Percentiles rank a stretch among this genome's conserved stretches.
These are phyloP conservation scores for Diachrysia chrysitis DNA, from an alignment of 2,888 invertebrate species.

Conservation along the genomic window DNA sequence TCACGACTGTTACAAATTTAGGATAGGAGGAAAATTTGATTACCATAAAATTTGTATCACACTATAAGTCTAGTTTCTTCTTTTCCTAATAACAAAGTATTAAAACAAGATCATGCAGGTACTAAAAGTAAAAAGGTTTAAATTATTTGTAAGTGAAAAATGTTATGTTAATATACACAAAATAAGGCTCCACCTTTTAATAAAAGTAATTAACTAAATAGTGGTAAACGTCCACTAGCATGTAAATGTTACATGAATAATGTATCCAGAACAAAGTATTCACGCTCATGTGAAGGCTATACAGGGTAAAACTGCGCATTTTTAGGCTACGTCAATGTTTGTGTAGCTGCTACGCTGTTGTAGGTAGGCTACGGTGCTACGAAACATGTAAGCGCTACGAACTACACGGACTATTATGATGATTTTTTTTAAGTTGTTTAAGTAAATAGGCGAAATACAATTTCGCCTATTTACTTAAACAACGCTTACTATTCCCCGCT, in stretches of 20 bases:
- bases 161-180: not conserved
- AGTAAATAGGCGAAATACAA: too few species aligned
- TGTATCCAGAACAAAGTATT: constrained; percentile 58
- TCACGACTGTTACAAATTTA: too few species aligned
- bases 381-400: constrained; percentile 21
- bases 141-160: too few species aligned
- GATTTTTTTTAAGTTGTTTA: too few species aligned
- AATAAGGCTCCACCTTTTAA: constrained; percentile 27
- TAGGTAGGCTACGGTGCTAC: constrained; percentile 36
- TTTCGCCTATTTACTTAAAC: too few species aligned
- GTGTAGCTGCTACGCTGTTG: constrained; percentile 43
- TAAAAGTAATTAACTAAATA: constrained; percentile 52
- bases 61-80: too few species aligned
- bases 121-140: too few species aligned
- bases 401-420: not conserved
- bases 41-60: too few species aligned
- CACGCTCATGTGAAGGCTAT: constrained; percentile 48
- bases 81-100: too few species aligned
- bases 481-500: too few species aligned
- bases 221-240: constrained; percentile 39
- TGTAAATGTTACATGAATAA: constrained; percentile 60
- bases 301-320: constrained; percentile 40
- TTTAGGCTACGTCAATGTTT: constrained; percentile 40
- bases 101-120: too few species aligned
- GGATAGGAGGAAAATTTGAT: too few species aligned